A percentile compares a stretch with the other conserved stretches of the same genome.
Conservation (phyloP, 2,888 invertebrate genomes). For the Leptarthrus brevirostris region DNA sequence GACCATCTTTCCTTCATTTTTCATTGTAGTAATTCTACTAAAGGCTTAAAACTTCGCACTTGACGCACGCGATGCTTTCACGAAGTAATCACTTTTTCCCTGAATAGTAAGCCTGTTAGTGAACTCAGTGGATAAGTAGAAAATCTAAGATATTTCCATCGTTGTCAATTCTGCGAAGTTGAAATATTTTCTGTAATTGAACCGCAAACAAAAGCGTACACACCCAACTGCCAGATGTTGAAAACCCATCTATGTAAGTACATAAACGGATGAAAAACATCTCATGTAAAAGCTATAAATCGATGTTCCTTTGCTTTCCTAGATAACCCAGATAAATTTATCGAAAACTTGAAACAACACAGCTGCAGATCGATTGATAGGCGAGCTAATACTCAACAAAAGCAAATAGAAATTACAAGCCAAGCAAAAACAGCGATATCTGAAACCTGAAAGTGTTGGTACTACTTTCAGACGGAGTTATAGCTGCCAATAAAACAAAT, state of each 20-base stretch:
- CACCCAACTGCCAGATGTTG: slow-evolving; percentile 3
- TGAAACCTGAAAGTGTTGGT: neutral
- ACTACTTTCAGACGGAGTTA: neutral
- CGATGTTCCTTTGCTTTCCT: neutral
- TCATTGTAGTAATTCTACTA: too few relatives aligned
- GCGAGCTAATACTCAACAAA: neutral
- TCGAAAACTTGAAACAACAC: neutral
- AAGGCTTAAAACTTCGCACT: neutral
- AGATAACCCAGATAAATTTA: neutral
- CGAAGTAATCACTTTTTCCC: too few relatives aligned
- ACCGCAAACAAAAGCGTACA: too few relatives aligned
- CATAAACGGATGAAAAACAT: neutral
- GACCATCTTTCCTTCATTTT: too few relatives aligned
- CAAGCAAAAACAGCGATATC: neutral
- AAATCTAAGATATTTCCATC: too few relatives aligned
- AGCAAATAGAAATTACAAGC: neutral
- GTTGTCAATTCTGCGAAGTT: too few relatives aligned
- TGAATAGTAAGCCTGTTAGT: too few relatives aligned
- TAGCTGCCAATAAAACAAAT: neutral
- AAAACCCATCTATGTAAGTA: neutral
- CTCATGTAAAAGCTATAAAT: neutral
- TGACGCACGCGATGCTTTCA: neutral
- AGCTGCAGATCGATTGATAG: neutral
- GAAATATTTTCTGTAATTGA: too few relatives aligned
- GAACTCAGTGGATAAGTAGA: too few relatives aligned